Base-by-base conservation (phyloP, 2,113 vertebrate genomes). In the Labeo rohita region DNA sequence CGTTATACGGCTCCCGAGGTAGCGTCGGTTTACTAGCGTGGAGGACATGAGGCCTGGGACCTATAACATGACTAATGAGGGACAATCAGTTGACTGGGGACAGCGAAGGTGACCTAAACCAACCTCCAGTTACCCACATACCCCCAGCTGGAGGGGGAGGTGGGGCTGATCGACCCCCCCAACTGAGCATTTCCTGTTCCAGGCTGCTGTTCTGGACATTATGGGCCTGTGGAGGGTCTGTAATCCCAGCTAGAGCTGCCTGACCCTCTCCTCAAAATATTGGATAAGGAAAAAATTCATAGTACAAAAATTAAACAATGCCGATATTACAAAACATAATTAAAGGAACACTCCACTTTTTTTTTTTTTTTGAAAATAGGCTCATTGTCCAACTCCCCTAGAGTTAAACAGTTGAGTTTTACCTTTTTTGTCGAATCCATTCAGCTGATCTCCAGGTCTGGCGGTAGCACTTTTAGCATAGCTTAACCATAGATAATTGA, bases 21-120 rank as follows among this genome's bases (percentile, higher is more conserved):
- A 90, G 87, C 88, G 84, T 84, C 52, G 89, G 83, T 92, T 94
- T 90, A 91, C 85, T 89, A 87, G 90, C 70, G 59, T 79, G 72
- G 66, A 85, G 85, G 83, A 88, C 88, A 90, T 86, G 86, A 87
- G 89, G 84, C 88, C 68, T 34, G 89, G 63, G 85, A 73, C 80
- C 80, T 65, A 56, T 93, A 91, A 93, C 89, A 72, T 83, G 83
- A 73, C 63, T 94, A 93, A 94, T 92, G 91, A 93, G 88, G 89
- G 88, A 88, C 87, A 91, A 86, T 86, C 86, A 76, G 86, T 76
- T 91, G 86, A 90, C 85, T 87, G 83, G 86, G 56, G 81, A 52
- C 91, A 80, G 39, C 73, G 89, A 85, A 90, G 86, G 77, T 86
- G 89, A 93, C 91, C 91, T 90, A 84, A 78, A 90, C 83, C 79